Percentiles rank a stretch among this genome's conserved stretches.
Evolutionary conservation across 2,113 vertebrate genomes (phyloP).

Genomic region (Fulica atra): DNA sequence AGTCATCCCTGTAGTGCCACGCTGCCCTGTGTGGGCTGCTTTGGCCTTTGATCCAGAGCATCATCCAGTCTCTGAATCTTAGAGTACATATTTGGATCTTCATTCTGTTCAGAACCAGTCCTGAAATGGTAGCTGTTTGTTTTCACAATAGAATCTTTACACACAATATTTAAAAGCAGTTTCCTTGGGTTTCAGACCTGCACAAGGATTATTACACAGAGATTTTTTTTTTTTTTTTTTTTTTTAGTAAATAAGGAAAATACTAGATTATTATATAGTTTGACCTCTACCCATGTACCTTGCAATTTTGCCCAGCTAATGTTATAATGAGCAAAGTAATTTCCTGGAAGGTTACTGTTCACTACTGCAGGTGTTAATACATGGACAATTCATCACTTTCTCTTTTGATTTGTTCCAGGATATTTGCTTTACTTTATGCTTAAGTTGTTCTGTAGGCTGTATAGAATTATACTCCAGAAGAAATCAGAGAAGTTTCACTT

Average conservation of each 20-base stretch:
- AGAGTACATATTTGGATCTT: background rate
- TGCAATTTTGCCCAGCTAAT: background rate
- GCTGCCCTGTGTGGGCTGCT: background rate
- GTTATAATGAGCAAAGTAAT: background rate
- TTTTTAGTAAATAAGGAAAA: background rate
- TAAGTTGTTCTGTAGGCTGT: background rate
- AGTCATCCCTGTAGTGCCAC: background rate
- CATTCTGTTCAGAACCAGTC: background rate
- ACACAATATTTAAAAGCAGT: background rate
- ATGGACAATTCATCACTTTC: background rate
- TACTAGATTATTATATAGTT: background rate
- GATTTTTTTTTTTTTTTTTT: background rate
- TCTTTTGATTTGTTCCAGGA: background rate
- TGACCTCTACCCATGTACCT: background rate
- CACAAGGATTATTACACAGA: background rate
- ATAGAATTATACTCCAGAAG: background rate
- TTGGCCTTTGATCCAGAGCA: background rate
- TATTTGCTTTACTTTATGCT: background rate
- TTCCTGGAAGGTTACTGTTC: background rate
- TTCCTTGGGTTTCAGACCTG: background rate
- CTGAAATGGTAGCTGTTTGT: accelerated
- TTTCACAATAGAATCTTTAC: background rate
- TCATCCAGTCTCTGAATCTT: background rate
- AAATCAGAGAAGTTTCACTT: background rate
- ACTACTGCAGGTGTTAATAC: background rate